phyloP scores from a whole-genome alignment of 2,888 invertebrate species.

The Thyatira batis region DNA sequence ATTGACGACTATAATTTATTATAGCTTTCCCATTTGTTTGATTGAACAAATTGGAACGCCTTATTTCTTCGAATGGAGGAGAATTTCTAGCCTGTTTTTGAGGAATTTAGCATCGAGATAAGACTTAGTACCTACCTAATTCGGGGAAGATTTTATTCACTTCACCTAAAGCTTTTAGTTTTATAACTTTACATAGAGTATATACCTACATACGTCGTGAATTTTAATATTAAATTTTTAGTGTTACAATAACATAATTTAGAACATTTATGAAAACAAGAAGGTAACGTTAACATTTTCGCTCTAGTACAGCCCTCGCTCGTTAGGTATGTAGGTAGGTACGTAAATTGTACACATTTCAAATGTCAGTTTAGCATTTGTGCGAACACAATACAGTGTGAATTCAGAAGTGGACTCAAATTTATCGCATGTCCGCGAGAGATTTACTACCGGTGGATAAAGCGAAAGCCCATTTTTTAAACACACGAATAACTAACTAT shows the following conservation, averaged over 20 bases:
- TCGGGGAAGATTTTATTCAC: not conserved
- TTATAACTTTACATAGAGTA: too few relatives aligned
- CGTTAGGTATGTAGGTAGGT: not conserved
- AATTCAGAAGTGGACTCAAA: constrained; percentile 47
- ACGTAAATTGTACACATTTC: constrained; percentile 9
- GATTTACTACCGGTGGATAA: constrained; percentile 56
- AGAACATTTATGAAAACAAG: too few relatives aligned
- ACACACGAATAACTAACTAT: constrained; percentile 28
- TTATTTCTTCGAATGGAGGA: not conserved
- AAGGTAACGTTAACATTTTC: not conserved
- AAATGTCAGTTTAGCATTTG: constrained; percentile 17
- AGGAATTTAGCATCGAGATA: too few relatives aligned
- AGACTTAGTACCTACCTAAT: too few relatives aligned
- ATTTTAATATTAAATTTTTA: too few relatives aligned
- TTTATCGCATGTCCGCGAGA: constrained; percentile 52
- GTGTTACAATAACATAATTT: too few relatives aligned
- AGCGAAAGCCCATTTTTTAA: constrained; percentile 48
- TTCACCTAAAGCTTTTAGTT: too few relatives aligned
- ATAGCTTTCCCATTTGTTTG: constrained; percentile 35
- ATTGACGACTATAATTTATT: constrained; percentile 38
- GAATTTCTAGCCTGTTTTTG: not conserved
- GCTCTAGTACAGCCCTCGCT: not conserved
- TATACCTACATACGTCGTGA: too few relatives aligned
- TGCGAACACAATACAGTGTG: constrained; percentile 18
- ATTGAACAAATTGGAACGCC: constrained; percentile 12